Percentiles rank a stretch among this genome's conserved stretches.
Conservation (phyloP, 2,797 vertebrate species). For the Phataginus tetradactyla region DNA sequence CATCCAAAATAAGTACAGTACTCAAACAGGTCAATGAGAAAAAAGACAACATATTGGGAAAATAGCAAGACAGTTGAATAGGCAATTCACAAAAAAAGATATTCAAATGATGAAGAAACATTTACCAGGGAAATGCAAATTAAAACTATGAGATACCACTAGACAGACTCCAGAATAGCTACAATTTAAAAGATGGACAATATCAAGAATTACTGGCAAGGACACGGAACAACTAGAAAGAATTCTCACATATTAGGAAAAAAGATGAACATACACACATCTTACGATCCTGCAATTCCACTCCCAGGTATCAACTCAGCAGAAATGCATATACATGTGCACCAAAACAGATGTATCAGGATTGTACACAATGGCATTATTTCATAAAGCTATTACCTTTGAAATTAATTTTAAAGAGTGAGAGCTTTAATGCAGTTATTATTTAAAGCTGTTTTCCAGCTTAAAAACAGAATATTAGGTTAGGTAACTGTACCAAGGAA, state of each 20-base stretch:
- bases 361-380: background rate
- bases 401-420: conserved; percentile 33
- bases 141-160: background rate
- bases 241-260: background rate
- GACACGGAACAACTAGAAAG: background rate
- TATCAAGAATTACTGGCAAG: background rate
- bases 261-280: background rate
- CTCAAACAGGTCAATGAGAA: background rate
- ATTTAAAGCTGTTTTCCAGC: conserved; percentile 52
- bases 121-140: conserved; percentile 41
- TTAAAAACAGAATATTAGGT: conserved; percentile 36
- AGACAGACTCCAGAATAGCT: background rate
- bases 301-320: background rate
- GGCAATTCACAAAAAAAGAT: conserved; percentile 32
- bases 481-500: conserved; percentile 24
- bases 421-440: conserved; percentile 46
- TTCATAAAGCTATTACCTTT: conserved; percentile 31
- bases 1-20: background rate
- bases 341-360: background rate
- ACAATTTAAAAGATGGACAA: conserved; percentile 34
- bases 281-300: background rate
- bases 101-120: conserved; percentile 8
- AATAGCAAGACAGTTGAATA: background rate
- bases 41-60: background rate
- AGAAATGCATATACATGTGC: background rate